Evolutionary conservation across 2,888 invertebrate genomes (phyloP), one percentile per base, ranked within the genome.

Genomic region (Galerucella nymphaeae): DNA sequence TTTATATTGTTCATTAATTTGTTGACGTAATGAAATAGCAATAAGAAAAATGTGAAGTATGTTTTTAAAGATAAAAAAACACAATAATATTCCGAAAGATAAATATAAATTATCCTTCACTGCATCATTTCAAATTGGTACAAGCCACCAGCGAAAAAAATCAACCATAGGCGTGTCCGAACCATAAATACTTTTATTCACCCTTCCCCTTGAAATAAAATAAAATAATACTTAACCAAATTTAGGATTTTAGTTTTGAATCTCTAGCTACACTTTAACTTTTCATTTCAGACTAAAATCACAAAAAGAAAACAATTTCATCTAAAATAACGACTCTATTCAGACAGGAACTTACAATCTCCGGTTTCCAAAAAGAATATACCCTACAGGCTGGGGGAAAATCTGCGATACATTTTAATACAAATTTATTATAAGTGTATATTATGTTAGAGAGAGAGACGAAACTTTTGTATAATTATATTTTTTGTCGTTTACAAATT

Each of bases 291-390:
- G 9, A 2, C 5, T 9, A 53, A 53, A 16, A 53, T 53, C 16
- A n/a, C 4, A n/a, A 50, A 50, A 14, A 4, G n/a, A 53, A 53
- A 53, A 16, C n/a, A 53, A 53, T 53, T 53, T 53, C 16, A 2
- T 53, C 50, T 53, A 18, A 1, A 53, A 53, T 53, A 53, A 53
- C 50, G 50, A 30, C 23, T 30, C 23, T 18, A 53, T 53, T 53
- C 53, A 53, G 18, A 53, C 16, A 53, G 18, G 18, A 53, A 16
- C 53, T 18, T 8, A 53, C 53, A 53, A 53, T 53, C 11, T 53
- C 53, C 53, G 16, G 16, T 53, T 53, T 53, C 53, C 53, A 53
- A 53, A n/a, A n/a, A 53, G 53, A 53, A 53, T 53, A 18, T 53
- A 18, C 18, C 3, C 53, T 2, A 10, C 18, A 53, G 16, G n/a